A percentile compares a stretch with the other conserved stretches of the same genome.
phyloP scores from a whole-genome alignment of 2,888 invertebrate species.

The Patella pellucida region DNA sequence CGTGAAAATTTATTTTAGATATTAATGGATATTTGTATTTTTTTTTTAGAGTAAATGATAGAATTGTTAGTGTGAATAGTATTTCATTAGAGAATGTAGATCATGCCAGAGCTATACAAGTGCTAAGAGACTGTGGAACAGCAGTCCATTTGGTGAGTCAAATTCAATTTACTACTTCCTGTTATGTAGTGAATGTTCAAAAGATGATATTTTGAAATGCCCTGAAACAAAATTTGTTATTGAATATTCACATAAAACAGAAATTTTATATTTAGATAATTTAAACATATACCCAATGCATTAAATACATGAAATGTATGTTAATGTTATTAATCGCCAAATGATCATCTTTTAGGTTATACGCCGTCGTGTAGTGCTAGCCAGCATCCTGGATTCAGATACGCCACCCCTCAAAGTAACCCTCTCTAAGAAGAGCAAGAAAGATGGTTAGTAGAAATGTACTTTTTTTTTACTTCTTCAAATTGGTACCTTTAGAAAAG shows the following conservation, averaged over 20 bases:
- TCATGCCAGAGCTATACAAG: conserved; percentile 76
- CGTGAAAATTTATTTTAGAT: not conserved
- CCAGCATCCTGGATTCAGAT: conserved; percentile 72
- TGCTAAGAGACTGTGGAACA: conserved; percentile 71
- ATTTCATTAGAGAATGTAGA: conserved; percentile 97
- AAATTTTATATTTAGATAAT: no score
- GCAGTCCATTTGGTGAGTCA: conserved; percentile 64
- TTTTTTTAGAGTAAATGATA: conserved; percentile 91
- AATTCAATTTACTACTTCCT: not conserved
- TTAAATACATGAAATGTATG: no score
- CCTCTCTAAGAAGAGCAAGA: conserved; percentile 91
- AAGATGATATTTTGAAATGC: no score
- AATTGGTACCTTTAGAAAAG: not conserved
- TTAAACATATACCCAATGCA: no score
- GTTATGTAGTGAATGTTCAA: not conserved
- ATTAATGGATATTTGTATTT: conserved; percentile 15
- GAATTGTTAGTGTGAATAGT: conserved; percentile 96
- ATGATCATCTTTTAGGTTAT: conserved; percentile 72
- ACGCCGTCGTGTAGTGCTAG: conserved; percentile 81
- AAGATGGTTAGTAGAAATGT: conserved; percentile 81
- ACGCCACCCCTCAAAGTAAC: conserved; percentile 84
- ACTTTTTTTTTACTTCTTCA: not conserved
- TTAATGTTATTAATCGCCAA: no score
- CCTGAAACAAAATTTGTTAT: not conserved
- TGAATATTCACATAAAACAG: not conserved